Evolutionary conservation across 2,888 invertebrate genomes (phyloP).

Genomic region (Catocala fraxini): DNA sequence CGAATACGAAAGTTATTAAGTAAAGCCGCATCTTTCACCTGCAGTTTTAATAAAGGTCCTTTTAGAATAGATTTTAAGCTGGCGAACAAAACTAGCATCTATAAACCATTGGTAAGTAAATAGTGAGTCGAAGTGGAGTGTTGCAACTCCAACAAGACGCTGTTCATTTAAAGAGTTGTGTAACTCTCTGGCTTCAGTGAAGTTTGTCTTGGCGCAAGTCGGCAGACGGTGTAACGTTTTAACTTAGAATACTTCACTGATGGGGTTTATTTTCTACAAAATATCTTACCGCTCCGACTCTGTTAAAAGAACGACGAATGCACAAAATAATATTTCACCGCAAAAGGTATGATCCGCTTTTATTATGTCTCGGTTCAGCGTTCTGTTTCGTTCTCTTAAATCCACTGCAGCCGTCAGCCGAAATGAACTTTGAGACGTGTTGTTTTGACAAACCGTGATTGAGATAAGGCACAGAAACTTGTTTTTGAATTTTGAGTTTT

Average conservation of each 20-base stretch:
- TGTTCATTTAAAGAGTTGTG: constrained; percentile 72
- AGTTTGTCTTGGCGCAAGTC: constrained; percentile 60
- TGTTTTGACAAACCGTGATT: constrained; percentile 35
- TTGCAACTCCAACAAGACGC: constrained; percentile 62
- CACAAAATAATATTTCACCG: constrained; percentile 35
- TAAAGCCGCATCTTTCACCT: constrained; percentile 30
- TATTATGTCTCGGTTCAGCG: constrained; percentile 32
- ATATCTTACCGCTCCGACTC: constrained; percentile 34
- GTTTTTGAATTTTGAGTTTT: constrained; percentile 71
- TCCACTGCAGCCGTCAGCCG: constrained; percentile 34
- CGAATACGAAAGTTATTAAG: constrained; percentile 55
- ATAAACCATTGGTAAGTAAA: constrained; percentile 63
- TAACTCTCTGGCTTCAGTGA: constrained; percentile 58
- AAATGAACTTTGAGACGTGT: constrained; percentile 39
- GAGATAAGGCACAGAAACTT: constrained; percentile 70
- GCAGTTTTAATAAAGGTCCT: constrained; percentile 34
- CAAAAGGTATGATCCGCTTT: constrained; percentile 34
- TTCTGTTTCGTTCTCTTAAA: constrained; percentile 34
- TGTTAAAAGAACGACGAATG: constrained; percentile 32
- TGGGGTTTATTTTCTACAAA: constrained; percentile 55
- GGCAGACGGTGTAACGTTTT: constrained; percentile 56
- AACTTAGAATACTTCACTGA: constrained; percentile 57
- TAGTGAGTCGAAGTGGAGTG: constrained; percentile 58
- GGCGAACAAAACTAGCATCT: constrained; percentile 42
- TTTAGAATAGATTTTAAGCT: constrained; percentile 29